A percentile compares a stretch with the other conserved stretches of the same genome.
These are phyloP conservation scores for Bradypus variegatus DNA, from an alignment of 2,797 vertebrate genomes.

Conservation along the genomic window DNA sequence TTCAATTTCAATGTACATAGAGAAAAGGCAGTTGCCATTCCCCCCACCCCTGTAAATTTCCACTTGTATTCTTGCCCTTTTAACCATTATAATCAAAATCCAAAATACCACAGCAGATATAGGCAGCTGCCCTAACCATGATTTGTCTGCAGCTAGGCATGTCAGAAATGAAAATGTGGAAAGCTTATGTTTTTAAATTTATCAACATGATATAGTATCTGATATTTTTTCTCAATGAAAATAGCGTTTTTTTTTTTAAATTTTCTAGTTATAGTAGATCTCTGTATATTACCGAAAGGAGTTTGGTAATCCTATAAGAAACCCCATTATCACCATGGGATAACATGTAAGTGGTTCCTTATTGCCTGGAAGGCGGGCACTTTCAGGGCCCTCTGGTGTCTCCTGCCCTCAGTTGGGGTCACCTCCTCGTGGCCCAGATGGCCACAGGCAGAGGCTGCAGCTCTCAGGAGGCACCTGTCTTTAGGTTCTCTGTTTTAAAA, in stretches of 20 bases:
- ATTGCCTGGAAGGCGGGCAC: neutral
- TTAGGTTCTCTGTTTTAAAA: neutral
- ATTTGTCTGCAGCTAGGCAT: neutral
- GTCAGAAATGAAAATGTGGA: neutral
- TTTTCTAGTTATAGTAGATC: neutral
- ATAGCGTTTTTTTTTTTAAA: neutral
- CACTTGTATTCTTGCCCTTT: neutral
- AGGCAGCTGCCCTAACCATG: neutral
- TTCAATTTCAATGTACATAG: neutral
- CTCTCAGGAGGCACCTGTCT: neutral
- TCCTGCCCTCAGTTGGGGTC: neutral
- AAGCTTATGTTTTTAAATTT: neutral
- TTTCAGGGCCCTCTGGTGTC: neutral
- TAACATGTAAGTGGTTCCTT: neutral
- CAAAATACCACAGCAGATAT: neutral
- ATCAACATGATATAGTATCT: neutral
- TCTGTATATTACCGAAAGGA: neutral
- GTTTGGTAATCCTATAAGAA: neutral
- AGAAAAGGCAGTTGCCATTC: neutral
- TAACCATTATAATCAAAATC: neutral
- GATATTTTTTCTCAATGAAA: neutral
- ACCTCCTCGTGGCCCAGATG: rapidly evolving
- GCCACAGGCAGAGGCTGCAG: neutral
- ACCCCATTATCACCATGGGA: neutral
- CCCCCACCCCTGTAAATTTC: neutral